Percentiles rank a stretch among this genome's conserved stretches.
These are phyloP conservation scores for Hydrophis major DNA, from an alignment of 2,797 vertebrate genomes.

Conservation along the genomic window DNA sequence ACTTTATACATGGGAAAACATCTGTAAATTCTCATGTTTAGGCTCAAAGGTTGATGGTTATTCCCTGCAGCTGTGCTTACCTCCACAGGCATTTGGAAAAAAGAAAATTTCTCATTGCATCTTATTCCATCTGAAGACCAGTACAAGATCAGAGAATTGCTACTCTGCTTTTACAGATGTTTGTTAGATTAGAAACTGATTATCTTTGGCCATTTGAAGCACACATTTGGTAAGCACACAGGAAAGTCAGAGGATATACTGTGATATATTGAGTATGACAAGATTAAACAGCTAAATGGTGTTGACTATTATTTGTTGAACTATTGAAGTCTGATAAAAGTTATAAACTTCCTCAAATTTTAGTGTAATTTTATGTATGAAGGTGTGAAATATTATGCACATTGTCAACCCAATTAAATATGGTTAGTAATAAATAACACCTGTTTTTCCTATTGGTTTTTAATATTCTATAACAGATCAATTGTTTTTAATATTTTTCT, in stretches of 20 bases:
- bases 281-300: background rate
- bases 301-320: slow-evolving; percentile 22
- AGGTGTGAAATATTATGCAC: background rate
- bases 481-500: background rate
- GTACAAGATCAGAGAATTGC: background rate
- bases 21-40: background rate
- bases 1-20: background rate
- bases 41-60: background rate
- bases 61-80: background rate
- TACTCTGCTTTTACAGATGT: background rate
- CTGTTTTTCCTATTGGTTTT: background rate
- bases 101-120: background rate
- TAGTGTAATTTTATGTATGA: background rate
- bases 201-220: background rate
- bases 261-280: background rate
- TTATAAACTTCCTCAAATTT: background rate
- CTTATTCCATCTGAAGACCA: background rate
- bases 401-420: background rate
- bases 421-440: background rate
- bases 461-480: background rate
- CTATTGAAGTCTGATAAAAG: slow-evolving; percentile 23
- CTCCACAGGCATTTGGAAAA: background rate
- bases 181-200: background rate
- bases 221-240: background rate
- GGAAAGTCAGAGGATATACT: background rate